Conservation (phyloP, 2,888 invertebrate genomes). For the Hirtodrosophila alboralis region DNA sequence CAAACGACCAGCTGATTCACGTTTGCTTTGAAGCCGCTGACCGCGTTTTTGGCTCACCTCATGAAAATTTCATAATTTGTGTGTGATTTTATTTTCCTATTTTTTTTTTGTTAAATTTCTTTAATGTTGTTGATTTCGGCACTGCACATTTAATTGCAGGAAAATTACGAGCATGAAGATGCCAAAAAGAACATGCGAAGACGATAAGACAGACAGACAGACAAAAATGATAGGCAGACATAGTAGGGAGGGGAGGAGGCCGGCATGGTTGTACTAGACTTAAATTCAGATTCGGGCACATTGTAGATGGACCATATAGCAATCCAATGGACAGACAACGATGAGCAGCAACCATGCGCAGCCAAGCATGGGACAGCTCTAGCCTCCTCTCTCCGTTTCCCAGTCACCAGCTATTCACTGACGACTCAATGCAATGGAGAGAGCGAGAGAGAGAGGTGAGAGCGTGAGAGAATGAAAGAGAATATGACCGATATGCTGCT, state of each 20-base stretch:
- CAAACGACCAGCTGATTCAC: slow-evolving; percentile 22
- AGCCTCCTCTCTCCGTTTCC: slow-evolving; percentile 5
- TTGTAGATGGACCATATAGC: slow-evolving; percentile 40
- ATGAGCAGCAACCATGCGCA: slow-evolving; percentile 62
- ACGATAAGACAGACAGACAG: slow-evolving; percentile 37
- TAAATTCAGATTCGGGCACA: slow-evolving; percentile 20
- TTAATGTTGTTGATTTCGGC: slow-evolving; percentile 26
- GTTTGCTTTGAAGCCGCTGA: slow-evolving; percentile 15
- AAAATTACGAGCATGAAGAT: slow-evolving; percentile 46
- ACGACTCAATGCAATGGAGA: slow-evolving; percentile 63
- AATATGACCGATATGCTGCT: slow-evolving; percentile 16
- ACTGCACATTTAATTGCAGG: slow-evolving; percentile 65
- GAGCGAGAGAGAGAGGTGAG: slow-evolving; percentile 2
- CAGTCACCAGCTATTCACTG: slow-evolving; percentile 9
- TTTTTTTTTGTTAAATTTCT: slow-evolving; percentile 11
- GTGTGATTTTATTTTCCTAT: slow-evolving; percentile 10
- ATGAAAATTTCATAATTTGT: slow-evolving; percentile 45
- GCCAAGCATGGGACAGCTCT: slow-evolving; percentile 63
- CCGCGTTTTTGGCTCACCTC: slow-evolving; percentile 22
- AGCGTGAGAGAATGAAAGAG: too few relatives aligned
- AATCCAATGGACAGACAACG: slow-evolving; percentile 45
- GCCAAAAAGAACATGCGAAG: slow-evolving; percentile 46
- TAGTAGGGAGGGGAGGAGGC: slow-evolving; percentile 1
- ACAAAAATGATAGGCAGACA: slow-evolving; percentile 2
- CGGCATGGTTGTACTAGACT: slow-evolving; percentile 8